These are phyloP conservation scores for Meda fulgida DNA, from an alignment of 2,797 vertebrate species.

Conservation along the genomic window DNA sequence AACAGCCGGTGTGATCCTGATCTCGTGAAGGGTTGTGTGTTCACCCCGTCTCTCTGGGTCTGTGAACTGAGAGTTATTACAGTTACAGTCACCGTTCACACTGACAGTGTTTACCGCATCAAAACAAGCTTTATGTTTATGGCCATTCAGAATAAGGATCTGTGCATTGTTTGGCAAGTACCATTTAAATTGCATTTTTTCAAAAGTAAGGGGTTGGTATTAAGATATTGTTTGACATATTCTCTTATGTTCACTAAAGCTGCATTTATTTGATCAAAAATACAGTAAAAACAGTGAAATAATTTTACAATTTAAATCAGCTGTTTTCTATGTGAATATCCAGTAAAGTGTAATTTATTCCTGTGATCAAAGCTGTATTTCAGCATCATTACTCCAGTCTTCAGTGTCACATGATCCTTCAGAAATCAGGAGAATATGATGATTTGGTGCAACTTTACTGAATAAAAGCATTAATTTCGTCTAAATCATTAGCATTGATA, in stretches of 20 bases:
- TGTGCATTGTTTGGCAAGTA: background rate
- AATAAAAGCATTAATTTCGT: background rate
- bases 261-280: background rate
- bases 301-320: fast-evolving
- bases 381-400: no score
- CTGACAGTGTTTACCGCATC: background rate
- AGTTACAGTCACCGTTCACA: background rate
- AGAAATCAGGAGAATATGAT: no score
- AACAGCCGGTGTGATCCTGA: constrained; percentile 58
- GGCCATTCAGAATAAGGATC: background rate
- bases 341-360: background rate
- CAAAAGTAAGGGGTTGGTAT: no score
- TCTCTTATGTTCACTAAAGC: no score
- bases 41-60: background rate
- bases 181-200: background rate
- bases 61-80: background rate
- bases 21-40: background rate
- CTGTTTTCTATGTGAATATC: background rate
- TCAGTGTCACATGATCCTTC: no score
- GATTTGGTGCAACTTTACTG: background rate
- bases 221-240: no score
- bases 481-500: background rate
- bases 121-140: background rate
- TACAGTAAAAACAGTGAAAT: background rate
- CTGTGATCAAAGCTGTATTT: no score